Base-by-base conservation (phyloP, 2,888 invertebrate species). In the Sisyra terminalis region DNA sequence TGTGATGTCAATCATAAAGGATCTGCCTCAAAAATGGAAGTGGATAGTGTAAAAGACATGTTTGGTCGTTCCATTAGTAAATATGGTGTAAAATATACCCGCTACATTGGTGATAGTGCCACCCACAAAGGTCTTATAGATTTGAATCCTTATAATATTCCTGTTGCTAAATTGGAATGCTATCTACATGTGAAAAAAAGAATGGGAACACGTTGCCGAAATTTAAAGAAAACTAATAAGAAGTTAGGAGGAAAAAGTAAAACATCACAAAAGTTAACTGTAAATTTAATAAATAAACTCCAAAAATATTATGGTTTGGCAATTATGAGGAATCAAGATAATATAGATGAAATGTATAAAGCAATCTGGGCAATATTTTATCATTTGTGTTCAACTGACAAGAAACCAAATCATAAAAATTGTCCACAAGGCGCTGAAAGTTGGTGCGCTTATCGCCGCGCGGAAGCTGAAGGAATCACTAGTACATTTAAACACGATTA, bases 281-380 rank as follows among this genome's bases (percentile, higher is more conserved):
- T 42, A 18, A 55, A 55, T 50, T n/a, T 50, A 34, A 55, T 54
- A 6, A 49, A 51, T 32, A 47, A 55, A 40, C 44, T 57, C 31
- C 51, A 51, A 5, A 43, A 49, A 32, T 55, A 55, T 46, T 57
- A 56, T 42, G 55, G 55, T 31, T 45, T 53, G 32, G 53, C 55
- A 17, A 55, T 57, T 39, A 24, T 51, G 14, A 16, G 50, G 15
- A 39, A 56, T 45, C 43, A 34, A 30, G 50, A 55, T 50, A 51
- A 50, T 10, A 43, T 52, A 37, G 44, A 52, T 37, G 46, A 53
- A 14, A 54, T 54, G 51, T 47, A 49, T 43, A 50, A 50, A 39
- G 53, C 49, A 3, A 50, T 55, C 24, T 54, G 52, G 54, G 53
- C 52, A n/a, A 54, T 54, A 36, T 55, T 46, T 35, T 53, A 49